Evolutionary conservation across 2,888 invertebrate genomes (phyloP).

Genomic region (Apodemia zela): DNA sequence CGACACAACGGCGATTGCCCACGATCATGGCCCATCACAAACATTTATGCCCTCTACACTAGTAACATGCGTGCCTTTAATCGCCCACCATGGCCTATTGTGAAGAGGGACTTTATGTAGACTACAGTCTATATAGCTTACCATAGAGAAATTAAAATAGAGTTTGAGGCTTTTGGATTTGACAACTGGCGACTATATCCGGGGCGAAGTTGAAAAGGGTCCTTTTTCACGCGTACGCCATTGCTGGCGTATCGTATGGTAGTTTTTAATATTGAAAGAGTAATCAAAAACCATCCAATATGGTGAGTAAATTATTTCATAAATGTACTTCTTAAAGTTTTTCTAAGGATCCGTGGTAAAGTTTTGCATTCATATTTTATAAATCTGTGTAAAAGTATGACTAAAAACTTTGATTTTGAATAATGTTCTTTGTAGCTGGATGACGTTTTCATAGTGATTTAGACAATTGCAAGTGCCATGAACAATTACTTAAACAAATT

Average conservation of each 20-base stretch:
- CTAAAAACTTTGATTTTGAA: slow-evolving; percentile 44
- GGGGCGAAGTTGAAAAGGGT: slow-evolving; percentile 49
- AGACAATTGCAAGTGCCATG: slow-evolving; percentile 49
- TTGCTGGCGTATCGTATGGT: slow-evolving; percentile 93
- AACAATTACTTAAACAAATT: slow-evolving; percentile 1
- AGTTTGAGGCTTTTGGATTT: slow-evolving; percentile 22
- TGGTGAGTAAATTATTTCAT: slow-evolving; percentile 82
- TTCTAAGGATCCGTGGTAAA: slow-evolving; percentile 43
- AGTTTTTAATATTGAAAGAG: slow-evolving; percentile 83
- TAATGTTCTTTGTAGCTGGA: slow-evolving; percentile 60
- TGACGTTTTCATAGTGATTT: slow-evolving; percentile 68
- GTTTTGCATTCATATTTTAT: slow-evolving; percentile 52
- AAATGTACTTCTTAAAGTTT: slow-evolving; percentile 52
- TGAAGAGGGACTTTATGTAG: too few species aligned
- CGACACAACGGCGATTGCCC: too few species aligned
- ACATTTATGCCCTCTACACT: too few species aligned
- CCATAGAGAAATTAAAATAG: not conserved
- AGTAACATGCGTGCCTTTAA: too few species aligned
- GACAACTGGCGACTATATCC: slow-evolving; percentile 59
- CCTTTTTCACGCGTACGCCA: slow-evolving; percentile 92
- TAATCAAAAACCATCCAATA: slow-evolving; percentile 92
- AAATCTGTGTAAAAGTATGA: slow-evolving; percentile 39
- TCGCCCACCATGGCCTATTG: too few species aligned
- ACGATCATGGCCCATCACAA: too few species aligned
- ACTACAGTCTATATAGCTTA: not conserved